Conservation (phyloP, 2,113 vertebrate species). For the Mesocricetus auratus region DNA sequence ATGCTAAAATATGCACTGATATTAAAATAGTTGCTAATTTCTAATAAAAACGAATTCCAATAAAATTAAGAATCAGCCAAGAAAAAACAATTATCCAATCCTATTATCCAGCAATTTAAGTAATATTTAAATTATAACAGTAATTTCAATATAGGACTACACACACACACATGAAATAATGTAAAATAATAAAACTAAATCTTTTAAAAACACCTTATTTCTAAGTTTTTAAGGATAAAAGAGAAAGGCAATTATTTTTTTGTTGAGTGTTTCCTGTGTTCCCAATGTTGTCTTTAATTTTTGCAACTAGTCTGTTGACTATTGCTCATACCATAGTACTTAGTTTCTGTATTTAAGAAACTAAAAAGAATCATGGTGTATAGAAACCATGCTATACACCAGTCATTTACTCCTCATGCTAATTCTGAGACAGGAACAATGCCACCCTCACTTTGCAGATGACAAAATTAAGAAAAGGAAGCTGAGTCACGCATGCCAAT, state of each 20-base stretch:
- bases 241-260: not conserved
- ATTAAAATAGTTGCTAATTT: not conserved
- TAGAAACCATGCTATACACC: not conserved
- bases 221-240: not conserved
- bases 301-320: not conserved
- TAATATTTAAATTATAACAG: constrained; percentile 28
- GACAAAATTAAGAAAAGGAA: not conserved
- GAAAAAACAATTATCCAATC: not conserved
- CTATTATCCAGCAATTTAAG: not conserved
- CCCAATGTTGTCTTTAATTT: not conserved
- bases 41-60: not conserved
- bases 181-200: not conserved
- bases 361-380: not conserved
- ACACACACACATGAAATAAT: not conserved
- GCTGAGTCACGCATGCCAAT: not conserved
- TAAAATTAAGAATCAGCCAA: constrained; percentile 11
- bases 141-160: not conserved
- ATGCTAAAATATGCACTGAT: not conserved
- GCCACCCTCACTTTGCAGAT: not conserved
- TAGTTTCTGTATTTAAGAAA: too few species aligned
- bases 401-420: too few species aligned
- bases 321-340: not conserved
- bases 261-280: not conserved
- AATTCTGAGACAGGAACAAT: not conserved
- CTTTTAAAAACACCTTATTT: not conserved